Conservation (phyloP, 2,888 invertebrate species). For the Adineta ricciae region DNA sequence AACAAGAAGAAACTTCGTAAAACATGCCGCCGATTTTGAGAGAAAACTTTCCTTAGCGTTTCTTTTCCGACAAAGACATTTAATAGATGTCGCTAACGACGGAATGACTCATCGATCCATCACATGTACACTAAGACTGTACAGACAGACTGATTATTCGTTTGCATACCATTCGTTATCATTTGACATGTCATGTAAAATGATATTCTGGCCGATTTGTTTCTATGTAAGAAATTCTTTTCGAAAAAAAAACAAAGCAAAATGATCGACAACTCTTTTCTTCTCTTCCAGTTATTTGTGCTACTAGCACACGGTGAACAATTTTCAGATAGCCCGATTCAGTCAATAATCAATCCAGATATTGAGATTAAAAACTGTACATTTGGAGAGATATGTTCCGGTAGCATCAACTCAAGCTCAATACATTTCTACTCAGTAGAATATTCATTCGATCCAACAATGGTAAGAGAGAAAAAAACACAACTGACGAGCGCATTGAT, state of each 20-base stretch:
- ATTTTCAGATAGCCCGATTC: not conserved
- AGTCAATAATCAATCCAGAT: not conserved
- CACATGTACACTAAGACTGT: not conserved
- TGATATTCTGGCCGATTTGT: not conserved
- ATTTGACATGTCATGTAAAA: not conserved
- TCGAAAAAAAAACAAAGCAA: too few species aligned
- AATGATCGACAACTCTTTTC: too few species aligned
- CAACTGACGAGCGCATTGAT: too few species aligned
- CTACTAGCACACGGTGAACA: not conserved
- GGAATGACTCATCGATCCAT: not conserved
- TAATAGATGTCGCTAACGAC: too few species aligned
- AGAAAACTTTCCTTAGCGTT: too few species aligned
- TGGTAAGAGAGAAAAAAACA: not conserved
- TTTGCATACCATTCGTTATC: too few species aligned
- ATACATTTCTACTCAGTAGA: not conserved
- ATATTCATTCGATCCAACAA: not conserved
- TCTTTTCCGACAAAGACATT: too few species aligned
- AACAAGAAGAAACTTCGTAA: too few species aligned
- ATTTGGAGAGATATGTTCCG: slow-evolving; percentile 7
- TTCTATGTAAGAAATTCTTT: not conserved
- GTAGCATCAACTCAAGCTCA: not conserved
- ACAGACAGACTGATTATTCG: too few species aligned
- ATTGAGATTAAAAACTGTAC: slow-evolving; percentile 17
- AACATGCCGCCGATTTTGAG: too few species aligned
- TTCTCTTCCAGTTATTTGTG: not conserved